phyloP scores from a whole-genome alignment of 2,888 invertebrate genomes.

The Zelleria hepariella region DNA sequence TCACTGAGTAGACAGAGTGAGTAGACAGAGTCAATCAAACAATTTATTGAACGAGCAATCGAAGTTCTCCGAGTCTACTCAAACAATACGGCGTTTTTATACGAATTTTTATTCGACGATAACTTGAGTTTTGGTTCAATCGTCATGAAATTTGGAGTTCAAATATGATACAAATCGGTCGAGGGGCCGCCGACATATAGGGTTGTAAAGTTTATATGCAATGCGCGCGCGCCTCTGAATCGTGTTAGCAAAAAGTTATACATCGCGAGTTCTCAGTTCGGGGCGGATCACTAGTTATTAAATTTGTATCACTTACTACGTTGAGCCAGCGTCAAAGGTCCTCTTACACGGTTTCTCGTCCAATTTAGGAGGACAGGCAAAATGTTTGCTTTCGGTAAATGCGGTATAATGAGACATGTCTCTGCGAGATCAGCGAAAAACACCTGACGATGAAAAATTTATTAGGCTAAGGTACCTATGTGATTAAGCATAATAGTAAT shows the following conservation, averaged over 20 bases:
- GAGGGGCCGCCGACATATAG: too few species aligned
- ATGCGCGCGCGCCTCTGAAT: too few species aligned
- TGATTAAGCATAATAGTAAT: background rate
- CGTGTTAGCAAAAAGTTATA: too few species aligned
- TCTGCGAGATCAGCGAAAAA: slow-evolving; percentile 49
- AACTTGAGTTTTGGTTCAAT: background rate
- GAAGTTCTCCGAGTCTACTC: too few species aligned
- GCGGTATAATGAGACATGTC: slow-evolving; percentile 49
- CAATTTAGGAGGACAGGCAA: slow-evolving; percentile 51
- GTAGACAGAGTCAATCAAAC: background rate
- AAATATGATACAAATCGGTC: too few species aligned
- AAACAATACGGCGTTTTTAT: too few species aligned
- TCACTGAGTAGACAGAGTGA: too few species aligned
- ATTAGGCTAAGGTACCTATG: background rate
- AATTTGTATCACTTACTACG: slow-evolving; percentile 30
- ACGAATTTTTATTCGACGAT: too few species aligned
- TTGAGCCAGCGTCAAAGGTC: slow-evolving; percentile 27
- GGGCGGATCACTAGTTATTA: background rate
- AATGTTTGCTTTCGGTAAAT: slow-evolving; percentile 47
- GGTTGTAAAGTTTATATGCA: too few species aligned
- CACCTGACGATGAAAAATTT: slow-evolving; percentile 26
- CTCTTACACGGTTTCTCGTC: slow-evolving; percentile 45
- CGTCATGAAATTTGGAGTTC: background rate
- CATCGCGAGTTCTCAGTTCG: too few species aligned
- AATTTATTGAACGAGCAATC: too few species aligned